Base-by-base conservation (phyloP, 1,140 invertebrate genomes). In the Drosophila subpulchrella region DNA sequence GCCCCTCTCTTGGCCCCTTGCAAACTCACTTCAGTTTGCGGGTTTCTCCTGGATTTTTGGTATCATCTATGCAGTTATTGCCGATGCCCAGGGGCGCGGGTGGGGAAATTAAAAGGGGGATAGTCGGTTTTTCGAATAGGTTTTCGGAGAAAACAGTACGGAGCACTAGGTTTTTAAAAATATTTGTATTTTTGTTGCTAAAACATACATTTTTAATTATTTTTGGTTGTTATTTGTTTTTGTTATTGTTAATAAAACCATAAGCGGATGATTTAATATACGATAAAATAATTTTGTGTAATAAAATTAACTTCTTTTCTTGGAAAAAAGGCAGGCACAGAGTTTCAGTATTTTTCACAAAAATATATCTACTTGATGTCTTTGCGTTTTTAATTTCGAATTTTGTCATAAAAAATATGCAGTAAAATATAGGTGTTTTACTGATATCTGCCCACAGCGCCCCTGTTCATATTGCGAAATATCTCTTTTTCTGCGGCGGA, bases 61-160 rank as follows among this genome's bases (percentile, higher is more conserved):
- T 58, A 76, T 75, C 73, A 75, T 66, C 71, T 74, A 66, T 76
- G 47, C 61, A 75, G 54, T 39, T 67, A 47, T 75, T 75, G 58
- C 41, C 41, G 44, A 41, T 50, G 46, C 13, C 20, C 46, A 75
- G 15, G 42, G 55, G 62, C 42, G 61, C 46, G 61, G 51, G 38
- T n/a, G 32, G 8, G 6, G 0, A 2, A 41, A 50, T 38, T 30
- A 41, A 10, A 38, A 24, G 36, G 30, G 38, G 60, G 17, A n/a
- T 7, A 34, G n/a, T 27, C 0, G 5, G 11, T 2, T 41, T 41
- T 8, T n/a, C 15, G 7, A 44, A 42, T 10, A 38, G 10, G 41
- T 42, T 42, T 42, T 0, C 15, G 3, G 5, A n/a, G 38, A 10
- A 36, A 36, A 36, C 20, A 20, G 20, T 20, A 20, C 1, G 2